Percentiles rank a stretch among this genome's conserved stretches.
phyloP scores from a whole-genome alignment of 37 sponge, comb jelly and placozoan species.

The Theonella swinhoei region DNA sequence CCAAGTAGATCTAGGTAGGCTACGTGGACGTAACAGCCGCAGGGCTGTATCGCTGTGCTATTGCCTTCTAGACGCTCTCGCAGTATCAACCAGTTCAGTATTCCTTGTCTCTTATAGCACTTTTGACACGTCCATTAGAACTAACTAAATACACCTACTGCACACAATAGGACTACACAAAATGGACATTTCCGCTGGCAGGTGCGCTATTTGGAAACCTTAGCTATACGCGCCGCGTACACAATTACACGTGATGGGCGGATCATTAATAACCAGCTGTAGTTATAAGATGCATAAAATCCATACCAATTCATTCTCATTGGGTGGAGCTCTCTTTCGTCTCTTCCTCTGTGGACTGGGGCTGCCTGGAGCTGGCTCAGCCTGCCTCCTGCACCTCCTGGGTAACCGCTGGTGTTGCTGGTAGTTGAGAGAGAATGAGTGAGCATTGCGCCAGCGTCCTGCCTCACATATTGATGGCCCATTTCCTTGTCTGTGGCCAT shows the following conservation, averaged over 20 bases:
- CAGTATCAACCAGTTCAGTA: not conserved
- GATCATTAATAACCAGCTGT: too few relatives aligned
- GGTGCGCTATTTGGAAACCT: not conserved
- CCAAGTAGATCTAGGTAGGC: not conserved
- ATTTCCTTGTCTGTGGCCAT: not conserved
- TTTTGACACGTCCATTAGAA: not conserved
- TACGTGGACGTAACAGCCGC: not conserved
- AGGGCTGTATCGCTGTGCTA: not conserved
- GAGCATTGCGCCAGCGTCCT: constrained; percentile 41
- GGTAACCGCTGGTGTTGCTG: constrained; percentile 13
- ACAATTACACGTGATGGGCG: too few relatives aligned
- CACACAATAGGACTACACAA: not conserved
- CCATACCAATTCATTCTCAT: not conserved
- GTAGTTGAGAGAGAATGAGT: constrained; percentile 53
- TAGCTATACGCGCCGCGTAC: too few relatives aligned
- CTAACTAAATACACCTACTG: not conserved
- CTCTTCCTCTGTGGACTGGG: not conserved
- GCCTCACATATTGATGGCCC: not conserved
- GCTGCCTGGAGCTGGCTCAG: not conserved
- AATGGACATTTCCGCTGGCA: not conserved
- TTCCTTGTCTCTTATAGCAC: not conserved
- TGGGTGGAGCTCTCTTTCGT: not conserved
- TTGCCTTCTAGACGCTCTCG: too few relatives aligned
- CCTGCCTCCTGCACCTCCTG: not conserved
- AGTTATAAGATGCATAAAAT: too few relatives aligned